Evolutionary conservation across 2,888 invertebrate species (phyloP), one percentile per base, ranked within the genome.

Genomic region (Oxystoma pomonae): DNA sequence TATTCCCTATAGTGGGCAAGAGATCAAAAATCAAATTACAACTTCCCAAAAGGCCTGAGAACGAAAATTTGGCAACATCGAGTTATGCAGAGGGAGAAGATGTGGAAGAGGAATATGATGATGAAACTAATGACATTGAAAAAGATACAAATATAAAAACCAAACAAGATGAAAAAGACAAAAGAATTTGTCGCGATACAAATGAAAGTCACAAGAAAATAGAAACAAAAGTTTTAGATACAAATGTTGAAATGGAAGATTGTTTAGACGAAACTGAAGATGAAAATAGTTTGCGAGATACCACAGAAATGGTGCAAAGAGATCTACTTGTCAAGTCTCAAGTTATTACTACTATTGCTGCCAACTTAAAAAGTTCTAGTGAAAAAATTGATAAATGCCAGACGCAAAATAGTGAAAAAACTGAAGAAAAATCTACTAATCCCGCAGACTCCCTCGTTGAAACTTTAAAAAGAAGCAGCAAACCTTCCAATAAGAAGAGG

Each of bases 1-100:
- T 58, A 57, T 60, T 83, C 0, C 83, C 84, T 0, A 76, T 85
- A 9, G 84, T 83, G 68, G 85, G 85, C 0, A 86, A 86, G 71
- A 78, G 85, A 78, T 80, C 83, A 72, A 80, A 81, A 69, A 72
- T 84, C 67, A 84, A 85, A 79, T 79, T 84, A n/a, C 80, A 82
- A 64, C 60, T 73, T 75, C 82, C 62, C 18, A 75, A 59, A 74
- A 62, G 64, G 59, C 56, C 66, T 7, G 57, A 60, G 12, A 49
- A 49, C 19, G 57, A 51, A 19, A 35, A 65, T 55, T 19, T 19
- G 77, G 76, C 55, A 70, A 75, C 56, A 64, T 68, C 1, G 69
- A 71, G 12, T 71, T 71, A 55, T 81, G 83, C 62, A 74, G 35
- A 78, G 18, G 83, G 83, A 68, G 84, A 84, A 63, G 83, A 84